These are phyloP conservation scores for Styela plicata DNA, from an alignment of 23 tunicate species.

Conservation along the genomic window DNA sequence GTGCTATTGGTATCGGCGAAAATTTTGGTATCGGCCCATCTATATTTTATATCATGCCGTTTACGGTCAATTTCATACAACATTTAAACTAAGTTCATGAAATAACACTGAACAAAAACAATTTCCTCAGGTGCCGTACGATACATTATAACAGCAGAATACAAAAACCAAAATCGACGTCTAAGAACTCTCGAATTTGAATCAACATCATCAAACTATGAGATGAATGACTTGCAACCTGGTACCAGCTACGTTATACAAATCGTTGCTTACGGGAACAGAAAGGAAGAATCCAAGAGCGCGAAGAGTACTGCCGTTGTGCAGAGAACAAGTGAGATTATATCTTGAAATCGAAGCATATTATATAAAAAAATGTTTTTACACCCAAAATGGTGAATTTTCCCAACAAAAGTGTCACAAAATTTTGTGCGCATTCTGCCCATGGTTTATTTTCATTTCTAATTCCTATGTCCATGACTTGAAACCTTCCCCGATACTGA, in stretches of 20 bases:
- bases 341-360: no score
- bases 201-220: neutral
- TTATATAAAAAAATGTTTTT: no score
- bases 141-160: constrained; percentile 7
- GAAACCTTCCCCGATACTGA: no score
- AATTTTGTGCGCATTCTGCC: no score
- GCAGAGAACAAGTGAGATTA: constrained; percentile 38
- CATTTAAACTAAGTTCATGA: neutral
- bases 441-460: no score
- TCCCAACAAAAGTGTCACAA: no score
- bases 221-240: neutral
- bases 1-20: no score
- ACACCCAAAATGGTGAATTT: no score
- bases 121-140: constrained; percentile 10
- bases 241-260: constrained; percentile 3
- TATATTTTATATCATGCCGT: neutral
- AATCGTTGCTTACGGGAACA: constrained; percentile 22
- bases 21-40: no score
- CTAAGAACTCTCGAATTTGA: neutral
- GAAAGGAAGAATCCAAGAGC: constrained; percentile 31
- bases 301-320: constrained; percentile 28
- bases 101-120: neutral
- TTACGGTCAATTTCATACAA: neutral
- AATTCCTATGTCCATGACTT: no score
- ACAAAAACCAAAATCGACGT: neutral